Percentiles rank a stretch among this genome's conserved stretches.
phyloP scores from a whole-genome alignment of 2,888 invertebrate genomes.

The Drosophila colorata region DNA sequence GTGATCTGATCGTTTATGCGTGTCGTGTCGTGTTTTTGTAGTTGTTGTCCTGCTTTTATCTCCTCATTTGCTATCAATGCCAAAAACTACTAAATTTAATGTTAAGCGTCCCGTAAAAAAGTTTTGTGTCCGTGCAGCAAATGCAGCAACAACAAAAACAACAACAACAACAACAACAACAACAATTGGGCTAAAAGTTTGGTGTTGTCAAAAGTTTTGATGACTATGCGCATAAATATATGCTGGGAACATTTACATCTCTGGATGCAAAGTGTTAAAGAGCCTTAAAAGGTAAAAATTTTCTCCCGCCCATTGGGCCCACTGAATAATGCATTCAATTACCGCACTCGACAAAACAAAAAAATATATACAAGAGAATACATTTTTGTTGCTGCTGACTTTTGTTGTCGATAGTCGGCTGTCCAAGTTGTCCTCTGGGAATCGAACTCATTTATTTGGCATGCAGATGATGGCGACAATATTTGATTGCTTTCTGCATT shows the following conservation, averaged over 20 bases:
- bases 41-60: constrained; percentile 2
- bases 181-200: constrained; percentile 49
- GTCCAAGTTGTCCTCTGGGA: constrained; percentile 26
- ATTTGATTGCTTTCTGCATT: constrained; percentile 49
- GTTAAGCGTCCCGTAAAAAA: constrained; percentile 23
- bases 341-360: constrained; percentile 29
- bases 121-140: constrained; percentile 53
- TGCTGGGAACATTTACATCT: constrained; percentile 70
- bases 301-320: constrained; percentile 8
- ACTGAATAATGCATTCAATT: constrained; percentile 74
- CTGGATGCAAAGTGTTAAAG: constrained; percentile 62
- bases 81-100: constrained; percentile 31
- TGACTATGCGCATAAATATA: constrained; percentile 70
- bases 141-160: constrained; percentile 46
- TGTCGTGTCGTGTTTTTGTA: constrained; percentile 20
- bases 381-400: constrained; percentile 11
- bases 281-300: constrained; percentile 64
- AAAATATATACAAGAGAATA: background rate
- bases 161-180: constrained; percentile 13
- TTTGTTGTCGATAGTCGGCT: constrained; percentile 17
- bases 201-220: constrained; percentile 59
- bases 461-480: constrained; percentile 42
- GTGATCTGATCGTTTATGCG: constrained; percentile 72
- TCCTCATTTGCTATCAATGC: constrained; percentile 23
- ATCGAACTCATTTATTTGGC: constrained; percentile 31